These are phyloP conservation scores for Gryllus longicercus DNA, from an alignment of 2,888 invertebrate genomes.

Conservation along the genomic window DNA sequence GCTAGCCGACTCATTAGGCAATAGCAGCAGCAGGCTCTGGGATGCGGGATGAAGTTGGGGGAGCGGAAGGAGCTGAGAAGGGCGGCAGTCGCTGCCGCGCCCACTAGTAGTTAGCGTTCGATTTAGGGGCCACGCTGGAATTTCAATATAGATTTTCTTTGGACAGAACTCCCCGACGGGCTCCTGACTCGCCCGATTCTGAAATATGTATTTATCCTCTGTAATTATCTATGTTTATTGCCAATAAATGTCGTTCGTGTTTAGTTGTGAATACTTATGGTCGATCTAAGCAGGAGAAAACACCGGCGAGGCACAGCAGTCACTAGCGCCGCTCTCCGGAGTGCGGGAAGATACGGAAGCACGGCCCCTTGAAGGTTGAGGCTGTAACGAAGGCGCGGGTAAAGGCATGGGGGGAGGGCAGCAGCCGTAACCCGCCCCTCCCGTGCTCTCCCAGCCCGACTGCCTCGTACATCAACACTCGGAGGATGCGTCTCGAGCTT, in stretches of 20 bases:
- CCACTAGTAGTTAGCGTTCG: neutral
- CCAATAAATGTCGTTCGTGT: conserved; percentile 2
- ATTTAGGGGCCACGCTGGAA: neutral
- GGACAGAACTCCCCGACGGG: neutral
- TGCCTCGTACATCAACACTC: too few species aligned
- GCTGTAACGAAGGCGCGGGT: too few species aligned
- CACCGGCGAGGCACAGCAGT: neutral
- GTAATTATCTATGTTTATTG: conserved; percentile 7
- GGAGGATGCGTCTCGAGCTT: too few species aligned
- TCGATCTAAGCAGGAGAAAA: neutral
- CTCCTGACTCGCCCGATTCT: neutral
- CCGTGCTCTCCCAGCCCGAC: too few species aligned
- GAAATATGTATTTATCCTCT: conserved; percentile 17
- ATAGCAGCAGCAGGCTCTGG: too few species aligned
- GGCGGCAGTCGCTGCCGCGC: neutral
- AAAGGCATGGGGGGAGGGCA: too few species aligned
- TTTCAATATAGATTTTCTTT: conserved; percentile 17
- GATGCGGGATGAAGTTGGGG: too few species aligned
- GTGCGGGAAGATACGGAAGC: too few species aligned
- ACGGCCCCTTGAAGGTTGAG: too few species aligned
- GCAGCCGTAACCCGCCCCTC: too few species aligned
- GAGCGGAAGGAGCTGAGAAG: neutral
- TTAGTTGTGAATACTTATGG: conserved; percentile 9
- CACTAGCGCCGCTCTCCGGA: too few species aligned
- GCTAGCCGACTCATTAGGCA: neutral